Evolutionary conservation across 2,797 vertebrate species (phyloP).

Genomic region (Percopsis omiscomaycus): DNA sequence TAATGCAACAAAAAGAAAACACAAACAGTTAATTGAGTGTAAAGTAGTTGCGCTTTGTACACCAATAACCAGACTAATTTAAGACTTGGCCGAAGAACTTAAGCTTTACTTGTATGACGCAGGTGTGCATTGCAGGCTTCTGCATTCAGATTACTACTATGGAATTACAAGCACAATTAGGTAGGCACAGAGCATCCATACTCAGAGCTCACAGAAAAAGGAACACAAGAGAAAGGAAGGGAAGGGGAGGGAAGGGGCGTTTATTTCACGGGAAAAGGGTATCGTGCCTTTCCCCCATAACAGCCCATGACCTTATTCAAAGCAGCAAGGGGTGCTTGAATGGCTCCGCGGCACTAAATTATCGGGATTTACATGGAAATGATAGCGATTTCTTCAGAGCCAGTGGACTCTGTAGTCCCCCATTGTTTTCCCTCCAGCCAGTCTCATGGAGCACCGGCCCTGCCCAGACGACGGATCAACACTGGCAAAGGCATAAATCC

Average conservation of each 20-base stretch:
- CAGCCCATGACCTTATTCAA: conserved; percentile 55
- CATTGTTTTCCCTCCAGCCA: conserved; percentile 52
- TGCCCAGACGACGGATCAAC: conserved; percentile 39
- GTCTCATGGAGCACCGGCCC: conserved; percentile 41
- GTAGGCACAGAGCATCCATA: conserved; percentile 41
- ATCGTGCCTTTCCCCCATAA: conserved; percentile 47
- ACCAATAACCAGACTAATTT: conserved; percentile 22
- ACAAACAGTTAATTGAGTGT: conserved; percentile 16
- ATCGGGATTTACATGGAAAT: conserved; percentile 76
- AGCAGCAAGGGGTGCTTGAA: conserved; percentile 46
- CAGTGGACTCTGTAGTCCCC: conserved; percentile 52
- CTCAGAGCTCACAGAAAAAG: conserved; percentile 30
- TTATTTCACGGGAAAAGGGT: conserved; percentile 45
- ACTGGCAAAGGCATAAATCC: conserved; percentile 59
- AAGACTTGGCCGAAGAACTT: conserved; percentile 1
- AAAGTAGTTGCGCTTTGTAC: conserved; percentile 25
- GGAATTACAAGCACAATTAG: conserved; percentile 52
- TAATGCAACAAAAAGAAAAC: conserved; percentile 8
- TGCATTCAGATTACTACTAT: conserved; percentile 24
- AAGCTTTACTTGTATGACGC: conserved; percentile 28
- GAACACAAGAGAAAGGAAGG: conserved; percentile 38
- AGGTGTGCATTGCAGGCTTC: conserved; percentile 29
- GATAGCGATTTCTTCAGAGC: conserved; percentile 68
- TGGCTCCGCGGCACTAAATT: conserved; percentile 65
- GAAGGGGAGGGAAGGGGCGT: conserved; percentile 34